Percentiles rank a stretch among this genome's conserved stretches.
Evolutionary conservation across 2,888 invertebrate species (phyloP).

Genomic region (Yponomeuta evonymella): DNA sequence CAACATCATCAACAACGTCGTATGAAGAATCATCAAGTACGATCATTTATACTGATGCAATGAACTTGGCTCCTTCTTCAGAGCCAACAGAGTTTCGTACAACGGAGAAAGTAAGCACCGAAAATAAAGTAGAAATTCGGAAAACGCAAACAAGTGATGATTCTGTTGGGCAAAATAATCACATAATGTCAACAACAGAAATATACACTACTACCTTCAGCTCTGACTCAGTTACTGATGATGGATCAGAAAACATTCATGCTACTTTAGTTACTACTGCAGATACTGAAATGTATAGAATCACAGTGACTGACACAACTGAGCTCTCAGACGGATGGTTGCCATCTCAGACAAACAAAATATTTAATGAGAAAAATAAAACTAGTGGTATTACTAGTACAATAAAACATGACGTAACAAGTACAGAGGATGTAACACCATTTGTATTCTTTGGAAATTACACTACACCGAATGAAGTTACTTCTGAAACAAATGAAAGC

Average conservation of each 20-base stretch:
- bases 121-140: background rate
- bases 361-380: background rate
- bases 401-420: background rate
- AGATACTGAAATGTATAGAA: background rate
- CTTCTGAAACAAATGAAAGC: background rate
- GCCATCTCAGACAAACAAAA: background rate
- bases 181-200: background rate
- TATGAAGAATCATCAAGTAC: background rate
- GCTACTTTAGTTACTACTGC: constrained; percentile 6
- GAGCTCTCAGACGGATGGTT: background rate
- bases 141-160: background rate
- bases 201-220: background rate
- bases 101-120: background rate
- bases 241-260: constrained; percentile 1
- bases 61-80: background rate
- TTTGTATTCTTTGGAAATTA: background rate
- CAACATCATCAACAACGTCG: background rate
- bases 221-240: background rate
- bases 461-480: background rate
- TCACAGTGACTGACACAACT: background rate
- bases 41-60: background rate
- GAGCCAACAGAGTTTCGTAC: background rate
- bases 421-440: background rate
- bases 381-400: background rate
- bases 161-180: background rate